A percentile compares a stretch with the other conserved stretches of the same genome.
Evolutionary conservation across 1,140 invertebrate genomes (phyloP).

Genomic region (Drosophila ficusphila): DNA sequence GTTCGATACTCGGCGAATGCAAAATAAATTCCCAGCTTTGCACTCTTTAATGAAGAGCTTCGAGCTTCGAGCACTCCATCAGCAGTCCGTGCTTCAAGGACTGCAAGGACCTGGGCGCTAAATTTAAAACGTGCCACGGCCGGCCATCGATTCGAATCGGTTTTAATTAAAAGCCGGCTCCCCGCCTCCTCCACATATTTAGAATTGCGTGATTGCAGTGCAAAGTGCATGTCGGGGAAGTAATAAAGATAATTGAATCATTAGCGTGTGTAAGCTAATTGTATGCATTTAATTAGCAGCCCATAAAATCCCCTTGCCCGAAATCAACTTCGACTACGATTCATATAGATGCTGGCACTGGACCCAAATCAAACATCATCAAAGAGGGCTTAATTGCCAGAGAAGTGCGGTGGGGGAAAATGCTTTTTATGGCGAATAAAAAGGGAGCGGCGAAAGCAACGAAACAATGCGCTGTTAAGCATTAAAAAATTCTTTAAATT

Average conservation of each 20-base stretch:
- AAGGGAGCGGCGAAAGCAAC: too few species aligned
- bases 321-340: slow-evolving; percentile 8
- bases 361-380: slow-evolving; percentile 67
- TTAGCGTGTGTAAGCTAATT: slow-evolving; percentile 66
- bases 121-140: slow-evolving; percentile 74
- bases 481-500: too few species aligned
- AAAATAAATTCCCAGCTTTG: slow-evolving; percentile 77
- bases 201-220: slow-evolving; percentile 43
- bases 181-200: slow-evolving; percentile 46
- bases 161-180: slow-evolving; percentile 67
- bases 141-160: slow-evolving; percentile 55
- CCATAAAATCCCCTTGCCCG: slow-evolving; percentile 27
- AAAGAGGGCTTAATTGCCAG: slow-evolving; percentile 51
- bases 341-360: slow-evolving; percentile 6
- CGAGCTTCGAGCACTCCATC: background rate
- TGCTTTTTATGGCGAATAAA: background rate
- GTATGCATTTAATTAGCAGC: slow-evolving; percentile 74
- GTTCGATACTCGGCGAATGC: slow-evolving; percentile 51
- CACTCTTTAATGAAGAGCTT: slow-evolving; percentile 71
- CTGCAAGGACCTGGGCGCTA: slow-evolving; percentile 38
- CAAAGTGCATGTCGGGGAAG: slow-evolving; percentile 32
- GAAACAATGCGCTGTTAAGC: too few species aligned
- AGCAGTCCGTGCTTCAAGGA: slow-evolving; percentile 11
- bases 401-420: background rate
- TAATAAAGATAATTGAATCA: slow-evolving; percentile 81